phyloP scores from a whole-genome alignment of 2,888 invertebrate genomes.

The Amphipyra berbera region DNA sequence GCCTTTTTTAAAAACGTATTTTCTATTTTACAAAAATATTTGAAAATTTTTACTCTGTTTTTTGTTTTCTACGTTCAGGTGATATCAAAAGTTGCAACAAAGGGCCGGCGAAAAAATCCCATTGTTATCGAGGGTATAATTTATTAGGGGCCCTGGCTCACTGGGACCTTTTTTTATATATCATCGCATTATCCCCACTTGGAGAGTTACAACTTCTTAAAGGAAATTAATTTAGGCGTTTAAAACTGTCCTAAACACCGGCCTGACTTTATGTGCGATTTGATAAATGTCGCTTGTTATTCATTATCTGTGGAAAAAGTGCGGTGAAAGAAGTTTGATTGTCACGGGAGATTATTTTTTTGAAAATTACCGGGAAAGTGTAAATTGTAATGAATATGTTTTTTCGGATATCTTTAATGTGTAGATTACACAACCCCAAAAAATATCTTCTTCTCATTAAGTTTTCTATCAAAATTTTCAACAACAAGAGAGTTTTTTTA shows the following conservation, averaged over 20 bases:
- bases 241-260: constrained; percentile 86
- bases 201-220: constrained; percentile 90
- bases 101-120: constrained; percentile 88
- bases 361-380: background rate
- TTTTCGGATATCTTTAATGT: too few species aligned
- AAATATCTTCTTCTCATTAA: too few species aligned
- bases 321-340: constrained; percentile 22
- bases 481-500: too few species aligned
- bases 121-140: constrained; percentile 90
- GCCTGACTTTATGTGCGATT: constrained; percentile 80
- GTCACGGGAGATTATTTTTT: background rate
- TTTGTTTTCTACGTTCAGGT: constrained; percentile 81
- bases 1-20: constrained; percentile 13
- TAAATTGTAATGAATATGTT: too few species aligned
- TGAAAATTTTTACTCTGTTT: constrained; percentile 24
- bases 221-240: constrained; percentile 89
- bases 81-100: constrained; percentile 90
- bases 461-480: too few species aligned
- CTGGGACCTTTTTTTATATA: constrained; percentile 90
- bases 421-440: too few species aligned
- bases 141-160: constrained; percentile 87
- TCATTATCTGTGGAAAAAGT: constrained; percentile 59
- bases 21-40: constrained; percentile 20
- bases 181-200: constrained; percentile 90
- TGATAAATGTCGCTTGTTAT: constrained; percentile 79